Evolutionary conservation across 1,140 invertebrate genomes (phyloP).

Genomic region (Elysia chlorotica): DNA sequence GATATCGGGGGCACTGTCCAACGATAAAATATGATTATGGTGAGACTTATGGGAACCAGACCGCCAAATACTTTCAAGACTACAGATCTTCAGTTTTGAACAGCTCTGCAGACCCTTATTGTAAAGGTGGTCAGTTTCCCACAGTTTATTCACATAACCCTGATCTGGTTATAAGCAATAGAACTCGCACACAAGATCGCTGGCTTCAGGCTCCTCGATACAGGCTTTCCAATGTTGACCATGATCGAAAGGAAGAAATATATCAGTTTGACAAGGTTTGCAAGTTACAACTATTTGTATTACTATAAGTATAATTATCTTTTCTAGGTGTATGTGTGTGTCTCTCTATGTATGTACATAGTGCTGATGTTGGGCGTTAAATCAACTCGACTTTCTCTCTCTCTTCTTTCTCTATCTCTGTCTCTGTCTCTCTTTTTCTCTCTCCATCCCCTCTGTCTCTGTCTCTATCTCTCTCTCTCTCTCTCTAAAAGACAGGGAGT

Average conservation of each 20-base stretch:
- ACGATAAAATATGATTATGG: slow-evolving; percentile 63
- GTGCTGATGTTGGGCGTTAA: too few relatives aligned
- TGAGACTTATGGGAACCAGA: slow-evolving; percentile 62
- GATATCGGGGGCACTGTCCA: slow-evolving; percentile 62
- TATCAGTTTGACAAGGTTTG: slow-evolving; percentile 24
- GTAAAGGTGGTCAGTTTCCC: slow-evolving; percentile 58
- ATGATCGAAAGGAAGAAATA: slow-evolving; percentile 59
- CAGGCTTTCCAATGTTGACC: slow-evolving; percentile 56
- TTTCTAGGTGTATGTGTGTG: too few relatives aligned
- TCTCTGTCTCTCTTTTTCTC: too few relatives aligned
- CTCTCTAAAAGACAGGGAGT: too few relatives aligned
- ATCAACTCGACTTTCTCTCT: too few relatives aligned
- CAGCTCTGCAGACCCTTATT: slow-evolving; percentile 54
- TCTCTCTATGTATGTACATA: too few relatives aligned
- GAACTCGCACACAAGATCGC: slow-evolving; percentile 52
- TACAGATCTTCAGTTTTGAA: slow-evolving; percentile 54
- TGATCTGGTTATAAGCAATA: slow-evolving; percentile 55
- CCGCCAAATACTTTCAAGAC: slow-evolving; percentile 63
- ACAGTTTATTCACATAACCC: slow-evolving; percentile 60
- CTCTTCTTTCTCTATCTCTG: too few relatives aligned
- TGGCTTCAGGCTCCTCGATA: slow-evolving; percentile 56
- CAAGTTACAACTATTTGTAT: too few relatives aligned
- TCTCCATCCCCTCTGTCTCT: too few relatives aligned
- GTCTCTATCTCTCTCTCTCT: too few relatives aligned
- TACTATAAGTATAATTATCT: too few relatives aligned